phyloP scores from a whole-genome alignment of 2,113 vertebrate genomes.

The Mustelus asterias region DNA sequence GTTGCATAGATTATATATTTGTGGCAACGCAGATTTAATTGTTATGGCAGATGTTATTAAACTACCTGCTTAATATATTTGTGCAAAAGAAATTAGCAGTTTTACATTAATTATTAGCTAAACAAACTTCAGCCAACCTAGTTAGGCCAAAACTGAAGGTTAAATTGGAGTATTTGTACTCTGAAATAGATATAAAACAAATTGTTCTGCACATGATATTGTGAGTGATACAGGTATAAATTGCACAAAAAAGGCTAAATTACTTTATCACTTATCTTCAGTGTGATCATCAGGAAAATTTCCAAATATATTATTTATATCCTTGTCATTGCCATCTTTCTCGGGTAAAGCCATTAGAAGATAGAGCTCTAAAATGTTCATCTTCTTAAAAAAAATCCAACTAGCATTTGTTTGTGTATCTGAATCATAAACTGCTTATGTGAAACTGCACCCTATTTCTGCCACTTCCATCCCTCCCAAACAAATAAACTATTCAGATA shows the following conservation, averaged over 20 bases:
- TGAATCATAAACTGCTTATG: not conserved
- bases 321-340: not conserved
- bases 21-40: not conserved
- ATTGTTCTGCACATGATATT: not conserved
- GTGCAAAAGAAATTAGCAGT: not conserved
- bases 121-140: not conserved
- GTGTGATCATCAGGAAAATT: constrained; percentile 3
- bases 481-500: not conserved
- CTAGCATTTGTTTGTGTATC: not conserved
- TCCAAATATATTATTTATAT: not conserved
- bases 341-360: not conserved
- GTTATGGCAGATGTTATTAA: not conserved
- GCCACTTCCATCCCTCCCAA: not conserved
- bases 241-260: not conserved
- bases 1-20: not conserved
- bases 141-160: not conserved
- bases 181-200: not conserved
- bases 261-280: not conserved
- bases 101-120: not conserved
- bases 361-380: not conserved
- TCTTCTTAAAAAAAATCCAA: not conserved
- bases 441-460: not conserved
- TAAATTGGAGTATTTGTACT: not conserved
- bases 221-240: not conserved
- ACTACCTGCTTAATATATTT: not conserved